A percentile compares a stretch with the other conserved stretches of the same genome.
These are phyloP conservation scores for Nansenia antarctica DNA, from an alignment of 2,113 vertebrate species.

Conservation along the genomic window DNA sequence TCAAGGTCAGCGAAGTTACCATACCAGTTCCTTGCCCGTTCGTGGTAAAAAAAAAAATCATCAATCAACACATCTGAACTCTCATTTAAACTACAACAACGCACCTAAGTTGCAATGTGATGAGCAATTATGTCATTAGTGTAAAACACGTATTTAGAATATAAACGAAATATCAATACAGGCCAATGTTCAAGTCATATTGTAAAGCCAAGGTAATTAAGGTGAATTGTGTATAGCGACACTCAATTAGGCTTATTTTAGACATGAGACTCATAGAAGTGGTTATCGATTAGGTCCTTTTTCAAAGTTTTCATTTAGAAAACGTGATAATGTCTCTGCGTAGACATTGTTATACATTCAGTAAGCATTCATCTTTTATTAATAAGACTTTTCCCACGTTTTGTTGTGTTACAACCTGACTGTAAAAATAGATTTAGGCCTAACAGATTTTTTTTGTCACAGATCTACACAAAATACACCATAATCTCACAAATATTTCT, in stretches of 20 bases:
- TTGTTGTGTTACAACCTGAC: no score
- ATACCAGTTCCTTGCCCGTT: no score
- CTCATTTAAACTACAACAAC: not conserved
- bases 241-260: not conserved
- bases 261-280: not conserved
- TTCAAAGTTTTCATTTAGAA: not conserved
- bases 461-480: no score
- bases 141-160: not conserved
- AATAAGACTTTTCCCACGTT: no score
- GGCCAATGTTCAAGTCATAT: not conserved
- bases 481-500: no score
- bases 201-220: not conserved
- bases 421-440: no score
- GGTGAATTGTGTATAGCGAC: not conserved
- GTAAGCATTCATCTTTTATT: no score
- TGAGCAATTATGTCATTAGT: not conserved
- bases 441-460: no score
- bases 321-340: no score
- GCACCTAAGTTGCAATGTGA: not conserved
- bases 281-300: not conserved
- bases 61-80: not conserved
- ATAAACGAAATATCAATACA: not conserved
- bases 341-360: no score
- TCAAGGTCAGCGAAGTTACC: no score
- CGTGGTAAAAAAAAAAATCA: no score